A percentile compares a stretch with the other conserved stretches of the same genome.
Evolutionary conservation across 2,888 invertebrate species (phyloP).

Genomic region (Tortricodes alternella): DNA sequence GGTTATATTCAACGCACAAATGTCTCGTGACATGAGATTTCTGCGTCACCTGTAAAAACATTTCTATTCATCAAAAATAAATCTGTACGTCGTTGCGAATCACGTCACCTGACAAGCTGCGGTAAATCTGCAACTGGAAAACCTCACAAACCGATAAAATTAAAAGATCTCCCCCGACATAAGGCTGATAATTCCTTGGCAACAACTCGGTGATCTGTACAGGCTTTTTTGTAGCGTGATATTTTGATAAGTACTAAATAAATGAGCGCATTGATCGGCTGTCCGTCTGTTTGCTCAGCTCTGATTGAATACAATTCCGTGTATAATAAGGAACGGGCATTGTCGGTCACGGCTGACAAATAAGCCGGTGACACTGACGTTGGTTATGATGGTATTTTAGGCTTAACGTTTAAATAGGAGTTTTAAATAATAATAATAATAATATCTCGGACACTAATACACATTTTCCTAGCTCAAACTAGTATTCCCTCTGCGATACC

Average conservation of each 20-base stretch:
- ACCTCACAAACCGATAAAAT: conserved; percentile 37
- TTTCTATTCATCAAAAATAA: conserved; percentile 28
- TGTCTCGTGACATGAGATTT: neutral
- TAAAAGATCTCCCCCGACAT: conserved; percentile 35
- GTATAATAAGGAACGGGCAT: conserved; percentile 50
- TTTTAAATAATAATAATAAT: no score
- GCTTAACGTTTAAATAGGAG: no score
- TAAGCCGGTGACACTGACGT: conserved; percentile 41
- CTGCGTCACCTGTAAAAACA: conserved; percentile 39
- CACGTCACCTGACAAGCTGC: conserved; percentile 39
- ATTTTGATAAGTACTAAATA: conserved; percentile 78
- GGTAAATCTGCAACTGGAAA: conserved; percentile 36
- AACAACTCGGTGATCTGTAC: conserved; percentile 30
- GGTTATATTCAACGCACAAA: neutral
- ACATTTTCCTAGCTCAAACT: no score
- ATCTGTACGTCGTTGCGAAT: conserved; percentile 30
- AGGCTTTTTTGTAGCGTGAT: conserved; percentile 48
- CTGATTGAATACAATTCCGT: conserved; percentile 43
- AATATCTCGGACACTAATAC: no score
- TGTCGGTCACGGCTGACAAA: conserved; percentile 56
- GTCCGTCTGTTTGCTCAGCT: conserved; percentile 73
- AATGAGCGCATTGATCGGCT: conserved; percentile 75
- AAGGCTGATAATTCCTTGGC: conserved; percentile 44
- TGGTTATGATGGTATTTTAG: conserved; percentile 14
- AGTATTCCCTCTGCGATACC: no score